These are phyloP conservation scores for Pentamera pediparva DNA, from an alignment of 53 echinoderm and acorn worm genomes.

Conservation along the genomic window DNA sequence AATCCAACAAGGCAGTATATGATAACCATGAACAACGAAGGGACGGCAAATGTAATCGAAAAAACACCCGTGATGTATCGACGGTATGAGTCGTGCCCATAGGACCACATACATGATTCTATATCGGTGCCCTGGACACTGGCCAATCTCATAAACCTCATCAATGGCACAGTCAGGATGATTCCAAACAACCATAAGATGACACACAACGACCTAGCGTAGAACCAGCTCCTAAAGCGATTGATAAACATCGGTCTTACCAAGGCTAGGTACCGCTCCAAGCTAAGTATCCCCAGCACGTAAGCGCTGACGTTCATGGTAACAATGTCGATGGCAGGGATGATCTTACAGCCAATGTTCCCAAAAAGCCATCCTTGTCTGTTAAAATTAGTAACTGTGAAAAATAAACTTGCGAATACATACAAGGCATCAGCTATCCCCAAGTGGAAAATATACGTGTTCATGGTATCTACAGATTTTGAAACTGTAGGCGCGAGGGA, in stretches of 20 bases:
- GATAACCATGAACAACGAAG: slow-evolving; percentile 44
- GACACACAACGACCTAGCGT: slow-evolving; percentile 38
- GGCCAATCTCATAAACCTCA: slow-evolving; percentile 22
- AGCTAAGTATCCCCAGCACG: slow-evolving; percentile 43
- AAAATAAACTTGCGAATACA: slow-evolving; percentile 55
- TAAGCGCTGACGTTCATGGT: slow-evolving; percentile 58
- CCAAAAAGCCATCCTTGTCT: slow-evolving; percentile 59
- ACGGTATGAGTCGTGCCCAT: slow-evolving; percentile 15
- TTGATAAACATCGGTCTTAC: slow-evolving; percentile 52
- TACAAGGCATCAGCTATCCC: slow-evolving; percentile 49
- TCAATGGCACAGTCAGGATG: slow-evolving; percentile 25
- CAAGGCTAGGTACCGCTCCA: slow-evolving; percentile 58
- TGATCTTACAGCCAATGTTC: slow-evolving; percentile 48
- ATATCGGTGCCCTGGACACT: background rate
- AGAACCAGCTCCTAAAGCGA: slow-evolving; percentile 45
- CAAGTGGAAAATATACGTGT: slow-evolving; percentile 61
- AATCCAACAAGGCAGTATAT: slow-evolving; percentile 35
- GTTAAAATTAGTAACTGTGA: slow-evolving; percentile 52
- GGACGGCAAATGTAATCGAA: slow-evolving; percentile 46
- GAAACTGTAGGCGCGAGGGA: slow-evolving; percentile 19
- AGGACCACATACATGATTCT: slow-evolving; percentile 46
- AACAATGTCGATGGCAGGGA: slow-evolving; percentile 48
- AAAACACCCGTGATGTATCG: slow-evolving; percentile 42
- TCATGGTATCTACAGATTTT: slow-evolving; percentile 43
- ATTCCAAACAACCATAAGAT: slow-evolving; percentile 47